These are phyloP conservation scores for Eucera pruinosa DNA, from an alignment of 2,888 invertebrate species.

Conservation along the genomic window DNA sequence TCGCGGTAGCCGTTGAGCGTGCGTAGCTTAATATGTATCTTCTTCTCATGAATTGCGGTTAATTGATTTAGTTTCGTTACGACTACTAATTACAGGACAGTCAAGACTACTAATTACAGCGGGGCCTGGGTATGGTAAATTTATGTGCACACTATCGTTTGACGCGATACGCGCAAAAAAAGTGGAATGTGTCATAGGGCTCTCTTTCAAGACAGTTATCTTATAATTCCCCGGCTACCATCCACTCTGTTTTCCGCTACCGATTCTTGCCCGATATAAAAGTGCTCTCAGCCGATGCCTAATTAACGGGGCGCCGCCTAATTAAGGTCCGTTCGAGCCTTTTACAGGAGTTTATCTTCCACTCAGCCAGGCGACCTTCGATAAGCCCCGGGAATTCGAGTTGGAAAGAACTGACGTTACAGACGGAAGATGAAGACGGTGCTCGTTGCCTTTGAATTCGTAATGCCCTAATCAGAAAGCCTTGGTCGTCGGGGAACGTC, in stretches of 20 bases:
- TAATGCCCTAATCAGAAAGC: slow-evolving; percentile 66
- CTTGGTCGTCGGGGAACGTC: slow-evolving; percentile 35
- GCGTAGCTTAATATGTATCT: slow-evolving; percentile 7
- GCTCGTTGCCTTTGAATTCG: slow-evolving; percentile 59
- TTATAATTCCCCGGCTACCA: slow-evolving; percentile 32
- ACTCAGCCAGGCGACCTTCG: slow-evolving; percentile 37
- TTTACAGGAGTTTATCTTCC: slow-evolving; percentile 61
- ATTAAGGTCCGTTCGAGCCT: slow-evolving; percentile 63
- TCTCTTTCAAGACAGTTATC: slow-evolving; percentile 34
- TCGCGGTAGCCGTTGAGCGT: background rate
- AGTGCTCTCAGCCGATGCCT: slow-evolving; percentile 50
- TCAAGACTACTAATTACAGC: slow-evolving; percentile 34
- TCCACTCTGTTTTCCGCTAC: slow-evolving; percentile 36
- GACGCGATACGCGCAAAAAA: slow-evolving; percentile 18
- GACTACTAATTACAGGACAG: slow-evolving; percentile 19
- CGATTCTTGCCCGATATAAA: slow-evolving; percentile 47
- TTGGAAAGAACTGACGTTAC: slow-evolving; percentile 51
- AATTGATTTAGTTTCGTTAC: slow-evolving; percentile 34
- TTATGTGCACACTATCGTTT: slow-evolving; percentile 29
- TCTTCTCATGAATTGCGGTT: slow-evolving; percentile 8
- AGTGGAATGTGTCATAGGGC: slow-evolving; percentile 14
- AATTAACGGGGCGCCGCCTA: slow-evolving; percentile 66
- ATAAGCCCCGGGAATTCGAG: slow-evolving; percentile 57
- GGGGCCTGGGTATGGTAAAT: slow-evolving; percentile 5
- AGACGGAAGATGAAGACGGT: slow-evolving; percentile 41